Base-by-base conservation (phyloP, 23 tunicate genomes). In the Pegea sp. region DNA sequence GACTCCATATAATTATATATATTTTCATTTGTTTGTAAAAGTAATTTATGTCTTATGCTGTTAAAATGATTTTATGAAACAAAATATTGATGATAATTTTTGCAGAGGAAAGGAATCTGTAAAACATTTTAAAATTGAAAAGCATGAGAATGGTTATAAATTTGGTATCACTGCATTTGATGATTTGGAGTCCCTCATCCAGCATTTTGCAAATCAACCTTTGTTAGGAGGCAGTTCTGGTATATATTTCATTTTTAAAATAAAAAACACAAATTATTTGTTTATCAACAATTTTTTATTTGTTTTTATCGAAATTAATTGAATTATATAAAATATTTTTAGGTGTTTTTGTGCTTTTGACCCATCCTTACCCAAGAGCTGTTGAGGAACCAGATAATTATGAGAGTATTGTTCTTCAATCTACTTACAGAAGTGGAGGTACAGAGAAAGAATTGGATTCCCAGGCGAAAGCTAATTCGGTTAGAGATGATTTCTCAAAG, bases 341-440 rank as follows among this genome's bases (percentile, higher is more conserved):
- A 75, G 86, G 86, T 21, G 69, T 72, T 1, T 59, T 84, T 3
- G 81, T 84, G 2, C 33, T 74, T 8, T 58, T 84, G 44, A 84
- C 59, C 29, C 71, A 73, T 44, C 95, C 95, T 1, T 84, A 84
- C 63, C 95, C 95, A 0, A 67, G 64, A 32, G 42, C 33, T n/a
- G 95, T 84, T 4, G 84, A 84, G 52, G 95, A 84, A 57, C 95
- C 95, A 8, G 84, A 74, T 53, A 84, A 84, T 63, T 84, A 84
- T 52, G 95, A 84, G 60, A 58, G 66, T 24, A 74, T 84, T 48
- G 74, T 71, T 16, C 64, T 84, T 23, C 95, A 84, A 33, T 84
- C 95, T 1, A 84, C 95, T 0, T 72, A 64, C 3, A 52, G 95
- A 29, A 84, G 84, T 58, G 95, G 84, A n/a, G 95, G 68, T 4